Conservation (phyloP, 2,888 invertebrate species). For the Mimachlamys varia region DNA sequence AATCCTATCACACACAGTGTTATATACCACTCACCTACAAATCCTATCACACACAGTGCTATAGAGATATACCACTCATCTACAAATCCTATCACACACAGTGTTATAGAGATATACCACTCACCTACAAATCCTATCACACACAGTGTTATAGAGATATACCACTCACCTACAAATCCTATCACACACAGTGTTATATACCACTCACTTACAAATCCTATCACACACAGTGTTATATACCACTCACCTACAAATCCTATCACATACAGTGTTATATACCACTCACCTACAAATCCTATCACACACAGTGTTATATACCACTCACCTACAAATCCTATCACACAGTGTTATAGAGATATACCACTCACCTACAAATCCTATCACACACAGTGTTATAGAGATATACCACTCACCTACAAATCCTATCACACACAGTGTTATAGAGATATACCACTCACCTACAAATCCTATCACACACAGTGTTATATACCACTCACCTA, state of each 20-base stretch:
- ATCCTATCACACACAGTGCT: slow-evolving; percentile 75
- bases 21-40: slow-evolving; percentile 73
- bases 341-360: no score
- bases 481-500: slow-evolving; percentile 71
- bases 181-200: no score
- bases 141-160: slow-evolving; percentile 75
- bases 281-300: slow-evolving; percentile 76
- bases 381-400: slow-evolving; percentile 74
- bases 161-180: slow-evolving; percentile 69
- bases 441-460: slow-evolving; percentile 70
- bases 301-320: slow-evolving; percentile 75
- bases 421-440: no score
- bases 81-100: slow-evolving; percentile 74
- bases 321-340: slow-evolving; percentile 71
- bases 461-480: slow-evolving; percentile 75
- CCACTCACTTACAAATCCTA: slow-evolving; percentile 75
- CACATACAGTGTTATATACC: no score
- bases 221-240: slow-evolving; percentile 74
- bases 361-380: slow-evolving; percentile 76
- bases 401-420: slow-evolving; percentile 67
- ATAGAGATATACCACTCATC: slow-evolving; percentile 70
- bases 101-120: no score
- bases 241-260: slow-evolving; percentile 69
- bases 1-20: no score
- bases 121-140: slow-evolving; percentile 76